Conservation (phyloP, 92 coral and sea anemone species). For the Phymanthus crucifer region DNA sequence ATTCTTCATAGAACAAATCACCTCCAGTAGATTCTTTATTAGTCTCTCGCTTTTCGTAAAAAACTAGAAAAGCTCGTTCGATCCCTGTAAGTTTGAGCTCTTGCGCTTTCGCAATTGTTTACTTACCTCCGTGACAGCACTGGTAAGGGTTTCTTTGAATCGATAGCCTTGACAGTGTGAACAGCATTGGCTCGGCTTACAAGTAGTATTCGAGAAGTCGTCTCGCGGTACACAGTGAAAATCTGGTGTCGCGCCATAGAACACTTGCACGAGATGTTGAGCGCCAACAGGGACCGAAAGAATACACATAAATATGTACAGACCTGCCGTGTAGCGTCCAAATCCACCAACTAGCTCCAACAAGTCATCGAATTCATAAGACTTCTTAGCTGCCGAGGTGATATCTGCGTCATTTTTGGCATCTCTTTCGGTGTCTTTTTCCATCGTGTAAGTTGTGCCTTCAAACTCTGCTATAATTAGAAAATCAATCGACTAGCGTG, state of each 20-base stretch:
- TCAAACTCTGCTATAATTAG: too few species aligned
- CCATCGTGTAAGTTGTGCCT: too few species aligned
- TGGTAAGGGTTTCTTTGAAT: constrained; percentile 52
- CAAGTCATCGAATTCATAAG: constrained; percentile 63
- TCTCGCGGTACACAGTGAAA: constrained; percentile 47
- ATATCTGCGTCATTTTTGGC: neutral
- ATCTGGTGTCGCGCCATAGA: constrained; percentile 74
- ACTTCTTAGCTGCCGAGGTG: neutral
- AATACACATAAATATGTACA: constrained; percentile 61
- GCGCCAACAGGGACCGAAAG: constrained; percentile 73
- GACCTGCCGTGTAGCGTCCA: constrained; percentile 61
- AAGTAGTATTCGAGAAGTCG: constrained; percentile 19
- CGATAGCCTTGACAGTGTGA: constrained; percentile 59
- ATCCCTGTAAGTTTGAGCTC: too few species aligned
- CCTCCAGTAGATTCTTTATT: too few species aligned
- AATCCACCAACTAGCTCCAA: constrained; percentile 70
- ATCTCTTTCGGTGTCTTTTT: too few species aligned
- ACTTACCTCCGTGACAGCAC: constrained; percentile 78
- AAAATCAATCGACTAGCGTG: too few species aligned
- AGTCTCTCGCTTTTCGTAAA: too few species aligned
- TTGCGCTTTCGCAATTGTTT: too few species aligned
- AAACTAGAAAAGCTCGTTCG: too few species aligned
- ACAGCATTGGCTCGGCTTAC: constrained; percentile 59
- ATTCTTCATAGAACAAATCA: too few species aligned
- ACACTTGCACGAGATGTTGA: constrained; percentile 68